A percentile compares a stretch with the other conserved stretches of the same genome.
Evolutionary conservation across 2,797 vertebrate species (phyloP).

Genomic region (Cossypha caffra): DNA sequence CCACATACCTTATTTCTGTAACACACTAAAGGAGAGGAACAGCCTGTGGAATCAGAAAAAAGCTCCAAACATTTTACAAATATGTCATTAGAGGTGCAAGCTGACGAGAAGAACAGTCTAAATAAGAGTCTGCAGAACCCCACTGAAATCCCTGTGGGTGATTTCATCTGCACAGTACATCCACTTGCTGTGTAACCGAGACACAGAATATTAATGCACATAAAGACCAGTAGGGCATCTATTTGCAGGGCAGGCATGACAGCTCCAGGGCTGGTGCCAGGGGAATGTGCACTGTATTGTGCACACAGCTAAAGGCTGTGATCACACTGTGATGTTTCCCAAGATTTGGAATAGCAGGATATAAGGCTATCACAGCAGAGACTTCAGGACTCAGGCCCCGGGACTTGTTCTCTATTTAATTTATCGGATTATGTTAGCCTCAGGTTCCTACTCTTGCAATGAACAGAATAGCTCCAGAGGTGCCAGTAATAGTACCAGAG

Average conservation of each 20-base stretch:
- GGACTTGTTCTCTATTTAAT: background rate
- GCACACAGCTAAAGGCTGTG: background rate
- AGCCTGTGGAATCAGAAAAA: fast-evolving
- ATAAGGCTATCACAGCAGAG: background rate
- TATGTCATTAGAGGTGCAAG: background rate
- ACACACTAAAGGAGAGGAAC: background rate
- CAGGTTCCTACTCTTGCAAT: background rate
- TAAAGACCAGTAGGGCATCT: background rate
- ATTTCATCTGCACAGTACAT: background rate
- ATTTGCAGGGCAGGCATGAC: background rate
- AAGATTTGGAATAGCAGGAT: background rate
- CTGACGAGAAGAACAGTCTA: background rate
- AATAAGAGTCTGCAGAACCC: background rate
- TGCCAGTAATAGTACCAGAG: background rate
- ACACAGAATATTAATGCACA: background rate
- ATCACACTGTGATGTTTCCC: fast-evolving
- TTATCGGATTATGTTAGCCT: background rate
- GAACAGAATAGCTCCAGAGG: background rate
- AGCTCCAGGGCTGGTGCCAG: background rate
- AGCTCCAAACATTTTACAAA: background rate
- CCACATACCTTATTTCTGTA: background rate
- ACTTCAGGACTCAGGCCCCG: background rate
- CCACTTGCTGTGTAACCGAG: background rate
- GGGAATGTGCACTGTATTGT: fast-evolving
- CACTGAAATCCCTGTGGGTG: background rate